These are phyloP conservation scores for Rhinoderma darwinii DNA, from an alignment of 2,113 vertebrate genomes.

Conservation along the genomic window DNA sequence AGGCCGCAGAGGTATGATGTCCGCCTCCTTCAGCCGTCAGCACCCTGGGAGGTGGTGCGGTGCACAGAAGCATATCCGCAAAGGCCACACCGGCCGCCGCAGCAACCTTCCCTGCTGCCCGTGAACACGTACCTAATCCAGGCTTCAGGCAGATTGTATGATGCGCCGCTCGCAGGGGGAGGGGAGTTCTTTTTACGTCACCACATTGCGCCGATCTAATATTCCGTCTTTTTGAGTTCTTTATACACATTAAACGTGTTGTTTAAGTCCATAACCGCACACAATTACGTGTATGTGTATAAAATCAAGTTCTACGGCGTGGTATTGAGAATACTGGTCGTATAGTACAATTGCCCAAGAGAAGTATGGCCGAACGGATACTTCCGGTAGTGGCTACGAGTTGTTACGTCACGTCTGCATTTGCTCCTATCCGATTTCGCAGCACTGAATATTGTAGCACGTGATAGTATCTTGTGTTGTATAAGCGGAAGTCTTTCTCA, in stretches of 20 bases:
- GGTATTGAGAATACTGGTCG: too few species aligned
- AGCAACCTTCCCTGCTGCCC: not conserved
- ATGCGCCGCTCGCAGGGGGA: not conserved
- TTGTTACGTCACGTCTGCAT: not conserved
- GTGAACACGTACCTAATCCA: too few species aligned
- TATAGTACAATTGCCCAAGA: not conserved
- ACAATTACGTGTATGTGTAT: too few species aligned
- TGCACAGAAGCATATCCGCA: constrained; percentile 22
- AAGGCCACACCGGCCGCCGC: not conserved
- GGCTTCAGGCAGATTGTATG: not conserved
- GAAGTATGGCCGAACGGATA: not conserved
- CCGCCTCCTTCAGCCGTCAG: not conserved
- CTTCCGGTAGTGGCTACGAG: not conserved
- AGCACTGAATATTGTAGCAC: too few species aligned
- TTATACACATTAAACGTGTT: too few species aligned
- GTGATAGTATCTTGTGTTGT: too few species aligned
- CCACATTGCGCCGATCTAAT: not conserved
- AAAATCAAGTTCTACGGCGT: not conserved
- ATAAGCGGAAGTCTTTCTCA: too few species aligned
- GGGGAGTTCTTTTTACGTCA: not conserved
- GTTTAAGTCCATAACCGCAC: not conserved
- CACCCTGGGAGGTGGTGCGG: not conserved
- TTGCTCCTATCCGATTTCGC: too few species aligned
- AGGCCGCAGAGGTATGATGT: not conserved
- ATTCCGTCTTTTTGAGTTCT: not conserved